Conservation (phyloP, 2,797 vertebrate species). For the Anguilla marmorata region DNA sequence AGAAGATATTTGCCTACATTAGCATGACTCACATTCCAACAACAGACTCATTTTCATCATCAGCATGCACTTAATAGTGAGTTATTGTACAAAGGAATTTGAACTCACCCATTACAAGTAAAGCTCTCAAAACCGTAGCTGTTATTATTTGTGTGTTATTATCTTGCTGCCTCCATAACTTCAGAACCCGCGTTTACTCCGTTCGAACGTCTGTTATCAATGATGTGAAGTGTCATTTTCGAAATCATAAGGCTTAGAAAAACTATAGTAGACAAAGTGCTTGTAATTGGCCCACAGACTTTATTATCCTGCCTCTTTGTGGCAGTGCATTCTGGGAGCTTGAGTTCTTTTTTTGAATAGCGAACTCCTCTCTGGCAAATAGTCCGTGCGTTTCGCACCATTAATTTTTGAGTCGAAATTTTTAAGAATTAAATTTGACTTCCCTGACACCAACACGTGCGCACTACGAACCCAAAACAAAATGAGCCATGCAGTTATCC, state of each 20-base stretch:
- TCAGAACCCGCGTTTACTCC: constrained; percentile 26
- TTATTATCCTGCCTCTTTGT: constrained; percentile 39
- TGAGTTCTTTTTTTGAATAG: constrained; percentile 45
- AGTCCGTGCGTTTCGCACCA: not conserved
- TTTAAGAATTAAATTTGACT: not conserved
- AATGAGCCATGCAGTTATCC: not conserved
- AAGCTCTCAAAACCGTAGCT: constrained; percentile 16
- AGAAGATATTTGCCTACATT: not conserved
- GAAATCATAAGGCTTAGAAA: constrained; percentile 38
- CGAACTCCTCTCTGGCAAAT: not conserved
- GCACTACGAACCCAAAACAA: not conserved
- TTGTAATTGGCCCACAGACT: constrained; percentile 64
- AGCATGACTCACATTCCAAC: constrained; percentile 6
- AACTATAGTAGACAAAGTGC: constrained; percentile 30
- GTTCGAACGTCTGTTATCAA: constrained; percentile 19
- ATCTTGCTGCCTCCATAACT: constrained; percentile 30
- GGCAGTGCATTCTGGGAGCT: constrained; percentile 62
- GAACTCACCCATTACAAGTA: constrained; percentile 35
- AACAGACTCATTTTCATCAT: not conserved
- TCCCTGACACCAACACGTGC: not conserved
- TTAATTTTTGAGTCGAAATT: not conserved
- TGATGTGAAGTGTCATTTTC: constrained; percentile 39
- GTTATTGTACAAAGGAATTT: not conserved
- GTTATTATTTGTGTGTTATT: constrained; percentile 20
- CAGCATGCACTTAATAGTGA: not conserved